Conservation (phyloP, 2,797 vertebrate genomes). For the Helicolenus hilgendorfi region DNA sequence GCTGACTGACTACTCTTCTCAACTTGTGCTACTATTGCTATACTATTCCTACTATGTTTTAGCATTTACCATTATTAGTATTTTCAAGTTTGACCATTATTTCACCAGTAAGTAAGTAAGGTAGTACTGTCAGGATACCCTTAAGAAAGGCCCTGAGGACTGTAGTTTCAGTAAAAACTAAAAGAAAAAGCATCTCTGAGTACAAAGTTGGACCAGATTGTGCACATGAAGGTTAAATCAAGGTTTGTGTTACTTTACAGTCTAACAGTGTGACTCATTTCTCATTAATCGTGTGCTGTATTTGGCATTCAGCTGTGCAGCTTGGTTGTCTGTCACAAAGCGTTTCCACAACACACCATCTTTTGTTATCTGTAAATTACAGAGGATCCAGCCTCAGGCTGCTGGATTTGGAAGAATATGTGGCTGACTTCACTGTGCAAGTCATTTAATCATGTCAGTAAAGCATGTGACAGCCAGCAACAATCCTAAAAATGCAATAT, state of each 20-base stretch:
- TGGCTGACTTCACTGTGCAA: not conserved
- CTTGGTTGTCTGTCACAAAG: slow-evolving; percentile 5
- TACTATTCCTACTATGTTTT: not conserved
- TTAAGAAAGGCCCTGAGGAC: not conserved
- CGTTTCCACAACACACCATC: not conserved
- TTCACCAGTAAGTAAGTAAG: not conserved
- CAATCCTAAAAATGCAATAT: not conserved
- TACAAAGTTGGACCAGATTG: not conserved
- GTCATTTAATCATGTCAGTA: slow-evolving; percentile 6
- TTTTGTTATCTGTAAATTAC: slow-evolving; percentile 36
- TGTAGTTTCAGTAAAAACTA: not conserved
- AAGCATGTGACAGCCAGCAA: slow-evolving; percentile 5
- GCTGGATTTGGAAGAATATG: slow-evolving; percentile 9
- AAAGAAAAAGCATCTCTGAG: not conserved
- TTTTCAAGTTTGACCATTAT: not conserved
- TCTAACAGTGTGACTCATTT: not conserved
- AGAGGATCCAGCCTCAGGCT: slow-evolving; percentile 19
- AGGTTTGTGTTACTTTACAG: not conserved
- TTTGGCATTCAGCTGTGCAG: not conserved
- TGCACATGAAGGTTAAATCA: not conserved
- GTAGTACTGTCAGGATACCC: not conserved
- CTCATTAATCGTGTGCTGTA: not conserved
- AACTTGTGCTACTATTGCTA: not conserved
- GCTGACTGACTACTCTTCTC: no score
- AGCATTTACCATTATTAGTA: not conserved